A percentile compares a stretch with the other conserved stretches of the same genome.
Evolutionary conservation across 1,140 invertebrate species (phyloP).

Genomic region (Bombyx mori): ASM3026992v2 NC_085123.1:5758501-5759000

Average conservation of each 20-base stretch:
- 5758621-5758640: conserved; percentile 69
- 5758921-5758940: conserved; percentile 61
- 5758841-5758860: conserved; percentile 70
- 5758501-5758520: conserved; percentile 76
- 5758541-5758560: conserved; percentile 73
- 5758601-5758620: conserved; percentile 72
- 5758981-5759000: background rate
- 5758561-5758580: conserved; percentile 73
- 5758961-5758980: conserved; percentile 15
- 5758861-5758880: conserved; percentile 71
- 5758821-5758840: conserved; percentile 70
- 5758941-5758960: conserved; percentile 64
- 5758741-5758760: conserved; percentile 87
- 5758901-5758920: conserved; percentile 66
- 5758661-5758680: conserved; percentile 94
- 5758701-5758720: conserved; percentile 88
- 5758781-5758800: conserved; percentile 89
- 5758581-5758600: conserved; percentile 73
- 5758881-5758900: conserved; percentile 68
- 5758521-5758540: conserved; percentile 73
- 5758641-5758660: conserved; percentile 85
- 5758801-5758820: conserved; percentile 79
- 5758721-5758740: conserved; percentile 91
- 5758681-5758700: conserved; percentile 89
- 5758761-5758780: conserved; percentile 91